phyloP scores from a whole-genome alignment of 35 echinoderm and acorn worm genomes.

The Ophioderma brevispina region DNA sequence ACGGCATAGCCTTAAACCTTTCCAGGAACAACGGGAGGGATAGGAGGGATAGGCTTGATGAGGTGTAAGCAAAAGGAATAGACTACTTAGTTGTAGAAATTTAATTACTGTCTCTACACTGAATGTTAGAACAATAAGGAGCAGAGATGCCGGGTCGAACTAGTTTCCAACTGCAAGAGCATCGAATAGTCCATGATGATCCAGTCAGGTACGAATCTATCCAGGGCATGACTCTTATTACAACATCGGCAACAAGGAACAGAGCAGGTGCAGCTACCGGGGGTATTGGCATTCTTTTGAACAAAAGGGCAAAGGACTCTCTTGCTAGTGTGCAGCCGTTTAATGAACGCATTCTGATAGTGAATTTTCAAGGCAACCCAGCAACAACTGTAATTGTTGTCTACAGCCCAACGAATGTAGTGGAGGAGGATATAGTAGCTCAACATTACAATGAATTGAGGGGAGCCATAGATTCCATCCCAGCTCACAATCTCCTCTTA shows the following conservation, averaged over 20 bases:
- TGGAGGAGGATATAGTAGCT: neutral
- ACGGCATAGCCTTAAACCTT: too few species aligned
- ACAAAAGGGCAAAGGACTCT: neutral
- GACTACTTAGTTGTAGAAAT: neutral
- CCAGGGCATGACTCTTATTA: neutral
- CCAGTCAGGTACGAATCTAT: neutral
- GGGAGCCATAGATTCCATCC: neutral
- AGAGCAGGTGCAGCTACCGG: neutral
- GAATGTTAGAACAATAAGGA: neutral
- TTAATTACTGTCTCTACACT: neutral
- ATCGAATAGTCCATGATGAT: conserved; percentile 7
- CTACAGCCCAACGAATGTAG: conserved; percentile 18
- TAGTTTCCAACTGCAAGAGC: neutral
- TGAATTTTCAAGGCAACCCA: conserved; percentile 2
- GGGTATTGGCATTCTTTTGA: conserved; percentile 1
- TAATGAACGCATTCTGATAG: conserved; percentile 13
- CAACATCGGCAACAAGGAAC: conserved; percentile 11
- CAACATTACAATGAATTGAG: neutral
- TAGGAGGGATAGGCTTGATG: neutral
- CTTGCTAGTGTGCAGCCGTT: neutral
- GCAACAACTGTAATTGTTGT: conserved; percentile 6
- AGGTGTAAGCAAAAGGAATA: neutral
- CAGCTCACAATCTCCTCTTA: neutral
- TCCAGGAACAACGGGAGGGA: too few species aligned
- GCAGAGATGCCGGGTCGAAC: neutral